phyloP scores from a whole-genome alignment of 1,140 invertebrate species.

The Anastrepha obliqua region DNA sequence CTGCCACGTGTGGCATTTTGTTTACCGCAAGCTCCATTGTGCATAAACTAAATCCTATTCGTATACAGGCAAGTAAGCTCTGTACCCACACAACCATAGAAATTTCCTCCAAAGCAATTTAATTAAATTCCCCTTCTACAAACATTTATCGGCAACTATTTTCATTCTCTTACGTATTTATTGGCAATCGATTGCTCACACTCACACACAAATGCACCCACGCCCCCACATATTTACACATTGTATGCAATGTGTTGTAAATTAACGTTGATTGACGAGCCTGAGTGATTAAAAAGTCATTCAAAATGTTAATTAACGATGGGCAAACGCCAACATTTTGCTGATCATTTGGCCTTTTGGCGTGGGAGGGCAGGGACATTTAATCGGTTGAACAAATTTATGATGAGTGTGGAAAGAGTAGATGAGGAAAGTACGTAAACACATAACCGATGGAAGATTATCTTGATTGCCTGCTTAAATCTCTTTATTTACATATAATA shows the following conservation, averaged over 20 bases:
- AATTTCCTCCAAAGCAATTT: not conserved
- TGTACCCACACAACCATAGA: no score
- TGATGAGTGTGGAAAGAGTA: not conserved
- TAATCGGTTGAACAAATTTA: not conserved
- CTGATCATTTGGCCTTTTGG: not conserved
- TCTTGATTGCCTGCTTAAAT: not conserved
- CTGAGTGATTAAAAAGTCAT: conserved; percentile 30
- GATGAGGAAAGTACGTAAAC: not conserved
- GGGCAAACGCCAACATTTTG: not conserved
- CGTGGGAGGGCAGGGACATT: not conserved
- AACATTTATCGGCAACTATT: not conserved
- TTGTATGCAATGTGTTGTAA: conserved; percentile 22
- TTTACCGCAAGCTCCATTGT: not conserved
- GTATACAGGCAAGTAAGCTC: no score
- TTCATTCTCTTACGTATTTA: not conserved
- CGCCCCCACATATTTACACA: not conserved
- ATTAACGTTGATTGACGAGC: conserved; percentile 16
- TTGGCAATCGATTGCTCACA: not conserved
- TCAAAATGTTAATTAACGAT: conserved; percentile 33
- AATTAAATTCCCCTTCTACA: conserved; percentile 19
- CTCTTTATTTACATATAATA: not conserved
- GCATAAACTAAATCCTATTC: not conserved
- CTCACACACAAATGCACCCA: not conserved
- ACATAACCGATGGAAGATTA: not conserved
- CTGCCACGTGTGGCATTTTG: not conserved